Base-by-base conservation (phyloP, 2,888 invertebrate species). In the Trachelus troglodyta region DNA sequence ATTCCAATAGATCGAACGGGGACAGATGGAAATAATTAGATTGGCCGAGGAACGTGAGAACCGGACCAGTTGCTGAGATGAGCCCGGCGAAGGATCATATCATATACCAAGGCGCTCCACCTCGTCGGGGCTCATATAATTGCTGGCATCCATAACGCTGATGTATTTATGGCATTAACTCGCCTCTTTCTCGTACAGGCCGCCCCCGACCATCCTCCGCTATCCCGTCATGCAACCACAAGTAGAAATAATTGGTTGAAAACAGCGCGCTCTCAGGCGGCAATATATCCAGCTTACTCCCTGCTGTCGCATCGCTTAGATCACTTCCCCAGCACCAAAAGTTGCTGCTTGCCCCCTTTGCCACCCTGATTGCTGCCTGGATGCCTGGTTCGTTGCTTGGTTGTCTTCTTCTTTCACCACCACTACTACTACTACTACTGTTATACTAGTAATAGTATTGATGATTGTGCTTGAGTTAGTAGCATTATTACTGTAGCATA, bases 211-310 rank as follows among this genome's bases (percentile, higher is more conserved):
- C 92, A 34, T 73, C 69, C 74, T 74, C 80, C 84, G 84, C 85
- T 82, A 85, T 93, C 93, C 92, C 94, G 94, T 91, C 89, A 93
- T 94, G 94, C 94, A 93, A 93, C 93, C 89, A 89, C 90, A 89
- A 90, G 90, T 90, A 90, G 90, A 90, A 91, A 91, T 91, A 91
- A 91, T 91, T 91, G 90, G 90, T 91, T 89, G 90, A 90, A 91
- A 91, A 91, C 89, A 88, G 88, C 89, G 86, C 86, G 86, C 88
- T 89, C 90, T 89, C 88, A 86, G 86, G 84, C 87, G 87, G 90
- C 88, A 90, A 91, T 91, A 90, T 91, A 91, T 91, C 88, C 90
- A 89, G 90, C 91, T 91, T 91, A 90, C 89, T 90, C 90, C 90
- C 90, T 88, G 90, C 90, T 90, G 90, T 89, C 90, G 89, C 89